These are phyloP conservation scores for Dicrostonyx torquatus DNA, from an alignment of 2,797 vertebrate genomes.

Conservation along the genomic window DNA sequence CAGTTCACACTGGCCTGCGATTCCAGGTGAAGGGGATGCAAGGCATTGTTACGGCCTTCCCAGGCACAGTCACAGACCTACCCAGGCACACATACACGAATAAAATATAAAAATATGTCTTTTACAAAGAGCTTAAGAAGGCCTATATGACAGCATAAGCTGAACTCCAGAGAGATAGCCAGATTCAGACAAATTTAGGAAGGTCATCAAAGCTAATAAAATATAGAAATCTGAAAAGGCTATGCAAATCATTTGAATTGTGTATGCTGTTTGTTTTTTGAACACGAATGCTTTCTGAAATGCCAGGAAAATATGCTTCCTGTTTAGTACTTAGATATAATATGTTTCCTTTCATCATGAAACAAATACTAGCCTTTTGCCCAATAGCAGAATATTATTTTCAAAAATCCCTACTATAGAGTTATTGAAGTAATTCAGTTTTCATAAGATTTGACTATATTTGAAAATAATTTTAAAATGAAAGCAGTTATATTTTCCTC, in stretches of 20 bases:
- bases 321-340: constrained; percentile 30
- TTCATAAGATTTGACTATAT: constrained; percentile 51
- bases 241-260: constrained; percentile 58
- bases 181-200: not conserved
- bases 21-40: not conserved
- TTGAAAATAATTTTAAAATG: constrained; percentile 46
- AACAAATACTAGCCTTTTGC: constrained; percentile 24
- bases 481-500: constrained; percentile 39
- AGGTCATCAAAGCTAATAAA: constrained; percentile 53
- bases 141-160: not conserved
- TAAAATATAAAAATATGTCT: not conserved
- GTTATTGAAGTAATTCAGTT: constrained; percentile 31
- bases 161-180: not conserved
- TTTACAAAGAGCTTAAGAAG: not conserved
- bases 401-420: constrained; percentile 30
- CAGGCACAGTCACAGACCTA: not conserved
- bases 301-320: constrained; percentile 34
- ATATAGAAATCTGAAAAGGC: constrained; percentile 51
- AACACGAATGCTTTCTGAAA: constrained; percentile 58
- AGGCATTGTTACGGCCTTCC: not conserved
- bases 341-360: constrained; percentile 35
- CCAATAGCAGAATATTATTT: constrained; percentile 38
- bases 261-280: constrained; percentile 36
- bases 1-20: too few species aligned
- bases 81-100: not conserved